Conservation (phyloP, 2,888 invertebrate genomes). For the Volucella inflata region DNA sequence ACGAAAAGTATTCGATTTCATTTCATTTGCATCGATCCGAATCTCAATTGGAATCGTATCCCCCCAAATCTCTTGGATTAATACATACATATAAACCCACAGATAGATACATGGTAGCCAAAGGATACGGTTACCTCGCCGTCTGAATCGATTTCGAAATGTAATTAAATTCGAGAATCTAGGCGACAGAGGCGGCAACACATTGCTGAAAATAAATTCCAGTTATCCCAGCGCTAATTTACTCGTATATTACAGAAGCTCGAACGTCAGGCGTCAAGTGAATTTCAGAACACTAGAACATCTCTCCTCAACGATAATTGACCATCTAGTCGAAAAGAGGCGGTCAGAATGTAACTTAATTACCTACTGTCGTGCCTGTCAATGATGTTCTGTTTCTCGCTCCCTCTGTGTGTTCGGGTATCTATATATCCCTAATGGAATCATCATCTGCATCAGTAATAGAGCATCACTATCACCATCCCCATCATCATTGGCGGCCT, state of each 20-base stretch:
- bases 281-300: conserved; percentile 18
- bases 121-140: conserved; percentile 34
- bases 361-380: conserved; percentile 46
- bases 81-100: conserved; percentile 43
- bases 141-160: conserved; percentile 49
- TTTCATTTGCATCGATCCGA: too few relatives aligned
- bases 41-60: conserved; percentile 12
- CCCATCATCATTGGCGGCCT: too few relatives aligned
- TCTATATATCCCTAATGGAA: conserved; percentile 24
- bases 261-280: conserved; percentile 38
- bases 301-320: conserved; percentile 51
- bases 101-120: conserved; percentile 5
- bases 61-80: conserved; percentile 50
- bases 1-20: background rate
- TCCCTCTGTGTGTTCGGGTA: background rate
- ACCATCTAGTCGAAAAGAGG: conserved; percentile 22
- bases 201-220: conserved; percentile 62
- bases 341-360: conserved; percentile 48
- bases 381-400: conserved; percentile 17
- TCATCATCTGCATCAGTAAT: conserved; percentile 37
- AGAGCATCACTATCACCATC: too few relatives aligned
- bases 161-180: conserved; percentile 70
- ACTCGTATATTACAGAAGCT: conserved; percentile 32
- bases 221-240: conserved; percentile 63
- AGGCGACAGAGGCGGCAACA: conserved; percentile 55